phyloP scores from a whole-genome alignment of 1,140 invertebrate genomes.

The Drosophila kanapiae region DNA sequence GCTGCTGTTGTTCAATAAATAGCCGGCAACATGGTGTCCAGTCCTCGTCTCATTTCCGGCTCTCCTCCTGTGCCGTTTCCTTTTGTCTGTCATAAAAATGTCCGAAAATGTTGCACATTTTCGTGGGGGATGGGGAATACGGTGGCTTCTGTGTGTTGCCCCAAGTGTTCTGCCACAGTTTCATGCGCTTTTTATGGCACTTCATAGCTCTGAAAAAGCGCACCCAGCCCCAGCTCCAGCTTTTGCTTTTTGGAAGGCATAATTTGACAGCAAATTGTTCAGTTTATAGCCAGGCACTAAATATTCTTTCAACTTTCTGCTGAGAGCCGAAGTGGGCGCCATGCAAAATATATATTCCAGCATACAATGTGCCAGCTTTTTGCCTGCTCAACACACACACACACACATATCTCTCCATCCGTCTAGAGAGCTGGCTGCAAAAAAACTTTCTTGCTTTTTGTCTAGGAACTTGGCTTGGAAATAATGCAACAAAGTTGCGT shows the following conservation, averaged over 20 bases:
- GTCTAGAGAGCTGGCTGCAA: background rate
- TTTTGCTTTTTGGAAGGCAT: constrained; percentile 55
- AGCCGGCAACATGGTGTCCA: constrained; percentile 48
- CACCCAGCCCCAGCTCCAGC: background rate
- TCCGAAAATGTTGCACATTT: constrained; percentile 70
- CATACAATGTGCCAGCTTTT: constrained; percentile 52
- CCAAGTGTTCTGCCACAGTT: constrained; percentile 56
- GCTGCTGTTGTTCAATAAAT: constrained; percentile 73
- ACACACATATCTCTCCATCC: background rate
- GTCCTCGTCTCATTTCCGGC: constrained; percentile 42
- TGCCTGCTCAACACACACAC: background rate
- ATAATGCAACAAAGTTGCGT: constrained; percentile 67
- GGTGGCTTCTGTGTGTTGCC: constrained; percentile 24
- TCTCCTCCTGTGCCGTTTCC: constrained; percentile 11
- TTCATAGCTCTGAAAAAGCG: constrained; percentile 25
- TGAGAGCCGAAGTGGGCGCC: constrained; percentile 1
- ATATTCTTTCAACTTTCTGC: constrained; percentile 55
- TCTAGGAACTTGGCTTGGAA: constrained; percentile 51
- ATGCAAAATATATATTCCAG: constrained; percentile 42
- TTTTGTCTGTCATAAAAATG: constrained; percentile 62
- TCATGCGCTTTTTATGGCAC: constrained; percentile 74
- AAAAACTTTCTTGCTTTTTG: constrained; percentile 20
- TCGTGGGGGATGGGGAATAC: background rate
- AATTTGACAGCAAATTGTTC: constrained; percentile 76
- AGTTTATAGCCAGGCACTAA: constrained; percentile 65